These are phyloP conservation scores for Clanis bilineata DNA, from an alignment of 2,888 invertebrate genomes.

Conservation along the genomic window DNA sequence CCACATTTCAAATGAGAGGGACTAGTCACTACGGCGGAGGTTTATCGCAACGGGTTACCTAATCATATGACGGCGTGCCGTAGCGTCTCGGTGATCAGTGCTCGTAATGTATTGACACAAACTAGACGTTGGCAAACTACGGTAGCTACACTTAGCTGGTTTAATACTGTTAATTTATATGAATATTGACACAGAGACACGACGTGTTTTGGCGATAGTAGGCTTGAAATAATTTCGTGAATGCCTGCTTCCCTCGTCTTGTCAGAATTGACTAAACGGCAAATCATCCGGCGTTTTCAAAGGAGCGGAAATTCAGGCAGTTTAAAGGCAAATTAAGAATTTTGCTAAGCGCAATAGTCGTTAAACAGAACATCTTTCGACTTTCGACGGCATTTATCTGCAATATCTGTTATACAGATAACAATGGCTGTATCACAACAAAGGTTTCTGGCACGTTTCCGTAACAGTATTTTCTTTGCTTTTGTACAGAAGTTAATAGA, in stretches of 20 bases:
- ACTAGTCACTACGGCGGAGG: not conserved
- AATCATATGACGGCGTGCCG: not conserved
- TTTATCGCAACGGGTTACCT: not conserved
- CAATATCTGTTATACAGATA: slow-evolving; percentile 49
- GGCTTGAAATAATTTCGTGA: not conserved
- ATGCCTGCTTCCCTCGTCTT: not conserved
- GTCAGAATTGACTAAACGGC: slow-evolving; percentile 10
- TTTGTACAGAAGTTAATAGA: slow-evolving; percentile 64
- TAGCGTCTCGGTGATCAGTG: not conserved
- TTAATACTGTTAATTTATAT: not conserved
- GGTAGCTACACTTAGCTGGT: not conserved
- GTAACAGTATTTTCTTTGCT: slow-evolving; percentile 65
- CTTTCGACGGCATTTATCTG: slow-evolving; percentile 51
- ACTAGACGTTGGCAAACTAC: not conserved
- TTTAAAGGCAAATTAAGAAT: slow-evolving; percentile 11
- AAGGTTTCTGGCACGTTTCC: slow-evolving; percentile 67
- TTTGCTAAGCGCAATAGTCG: not conserved
- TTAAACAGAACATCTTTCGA: slow-evolving; percentile 19
- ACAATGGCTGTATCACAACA: slow-evolving; percentile 66
- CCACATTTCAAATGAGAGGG: slow-evolving; percentile 10
- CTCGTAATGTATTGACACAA: slow-evolving; percentile 4
- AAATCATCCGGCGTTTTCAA: slow-evolving; percentile 3
- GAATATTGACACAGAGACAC: not conserved
- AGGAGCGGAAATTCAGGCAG: not conserved
- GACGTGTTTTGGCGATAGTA: not conserved